phyloP scores from a whole-genome alignment of 2,113 vertebrate genomes.

The Dicerorhinus sumatrensis region DNA sequence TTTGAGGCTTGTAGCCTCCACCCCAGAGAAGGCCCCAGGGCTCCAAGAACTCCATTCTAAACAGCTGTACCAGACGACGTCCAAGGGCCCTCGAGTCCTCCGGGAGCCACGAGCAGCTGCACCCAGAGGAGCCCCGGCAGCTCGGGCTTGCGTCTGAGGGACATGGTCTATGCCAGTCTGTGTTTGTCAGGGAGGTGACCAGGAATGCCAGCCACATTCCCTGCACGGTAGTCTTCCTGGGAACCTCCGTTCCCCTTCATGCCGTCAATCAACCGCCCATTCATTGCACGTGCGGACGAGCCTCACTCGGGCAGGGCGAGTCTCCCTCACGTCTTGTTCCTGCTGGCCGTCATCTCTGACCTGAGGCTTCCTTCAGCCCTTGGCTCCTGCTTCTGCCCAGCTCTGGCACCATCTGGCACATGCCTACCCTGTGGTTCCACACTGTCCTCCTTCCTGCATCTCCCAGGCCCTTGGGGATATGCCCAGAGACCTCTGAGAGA shows the following conservation, averaged over 20 bases:
- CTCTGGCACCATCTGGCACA: background rate
- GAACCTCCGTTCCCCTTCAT: rapidly evolving
- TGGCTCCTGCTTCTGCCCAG: background rate
- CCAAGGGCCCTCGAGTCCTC: background rate
- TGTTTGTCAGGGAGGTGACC: no score
- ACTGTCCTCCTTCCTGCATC: background rate
- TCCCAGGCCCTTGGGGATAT: background rate
- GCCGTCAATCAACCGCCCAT: rapidly evolving
- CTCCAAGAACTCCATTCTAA: rapidly evolving
- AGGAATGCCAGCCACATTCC: no score
- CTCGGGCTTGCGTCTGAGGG: rapidly evolving
- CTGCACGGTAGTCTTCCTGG: no score
- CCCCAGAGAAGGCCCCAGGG: background rate
- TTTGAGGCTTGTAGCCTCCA: no score
- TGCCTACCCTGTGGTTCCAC: background rate
- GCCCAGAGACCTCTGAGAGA: no score
- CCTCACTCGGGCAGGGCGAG: background rate
- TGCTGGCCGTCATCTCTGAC: background rate
- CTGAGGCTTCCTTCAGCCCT: no score
- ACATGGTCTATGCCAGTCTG: rapidly evolving
- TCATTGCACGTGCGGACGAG: rapidly evolving
- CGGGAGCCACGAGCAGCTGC: background rate
- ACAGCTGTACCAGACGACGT: rapidly evolving
- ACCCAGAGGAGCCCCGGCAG: rapidly evolving
- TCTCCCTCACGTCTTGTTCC: no score